Conservation (phyloP, 2,888 invertebrate species). For the Exephanes ischioxanthus region DNA sequence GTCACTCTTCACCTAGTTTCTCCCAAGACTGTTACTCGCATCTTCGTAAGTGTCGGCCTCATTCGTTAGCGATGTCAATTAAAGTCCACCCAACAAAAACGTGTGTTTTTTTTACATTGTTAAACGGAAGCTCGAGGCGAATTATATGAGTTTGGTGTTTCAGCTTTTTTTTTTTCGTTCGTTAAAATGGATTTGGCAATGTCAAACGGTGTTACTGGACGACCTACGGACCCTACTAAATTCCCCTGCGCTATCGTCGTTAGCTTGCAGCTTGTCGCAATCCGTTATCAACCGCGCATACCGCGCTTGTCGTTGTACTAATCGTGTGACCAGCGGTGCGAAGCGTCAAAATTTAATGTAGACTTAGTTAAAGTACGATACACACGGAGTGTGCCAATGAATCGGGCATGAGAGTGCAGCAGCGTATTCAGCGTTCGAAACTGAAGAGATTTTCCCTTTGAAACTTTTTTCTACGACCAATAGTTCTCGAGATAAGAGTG, state of each 20-base stretch:
- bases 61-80: conserved; percentile 80
- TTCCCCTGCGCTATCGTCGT: conserved; percentile 6
- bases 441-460: background rate
- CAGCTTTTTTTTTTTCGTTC: conserved; percentile 11
- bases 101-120: conserved; percentile 48
- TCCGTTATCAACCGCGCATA: conserved; percentile 8
- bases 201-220: conserved; percentile 8
- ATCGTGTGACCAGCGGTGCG: conserved; percentile 17
- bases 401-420: background rate
- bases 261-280: conserved; percentile 14
- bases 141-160: conserved; percentile 15
- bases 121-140: conserved; percentile 38
- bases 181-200: conserved; percentile 14
- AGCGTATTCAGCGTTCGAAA: background rate
- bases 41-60: conserved; percentile 54
- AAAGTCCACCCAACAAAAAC: conserved; percentile 85
- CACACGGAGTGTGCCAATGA: background rate
- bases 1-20: conserved; percentile 11
- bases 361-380: background rate
- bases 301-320: background rate
- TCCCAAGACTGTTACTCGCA: conserved; percentile 32
- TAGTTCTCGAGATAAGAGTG: background rate
- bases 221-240: conserved; percentile 5
- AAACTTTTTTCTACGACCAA: background rate
- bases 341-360: conserved; percentile 11